Evolutionary conservation across 2,797 vertebrate species (phyloP).

Genomic region (Tinamus major): DNA sequence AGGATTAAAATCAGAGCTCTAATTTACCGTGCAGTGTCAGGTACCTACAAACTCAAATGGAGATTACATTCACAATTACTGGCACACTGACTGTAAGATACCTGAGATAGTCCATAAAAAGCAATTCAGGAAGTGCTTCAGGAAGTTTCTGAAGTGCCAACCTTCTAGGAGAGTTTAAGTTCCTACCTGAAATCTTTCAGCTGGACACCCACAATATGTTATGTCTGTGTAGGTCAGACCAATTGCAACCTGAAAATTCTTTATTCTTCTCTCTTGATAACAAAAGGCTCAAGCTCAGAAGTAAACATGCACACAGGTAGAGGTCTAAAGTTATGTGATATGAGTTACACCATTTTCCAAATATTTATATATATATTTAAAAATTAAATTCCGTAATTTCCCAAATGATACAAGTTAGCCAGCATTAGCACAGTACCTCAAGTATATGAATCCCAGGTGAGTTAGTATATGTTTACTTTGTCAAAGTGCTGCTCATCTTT

Average conservation of each 20-base stretch:
- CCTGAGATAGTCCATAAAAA: neutral
- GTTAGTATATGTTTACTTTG: neutral
- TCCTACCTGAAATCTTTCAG: neutral
- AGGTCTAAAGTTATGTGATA: neutral
- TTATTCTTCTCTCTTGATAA: neutral
- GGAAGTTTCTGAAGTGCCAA: neutral
- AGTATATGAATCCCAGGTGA: rapidly evolving
- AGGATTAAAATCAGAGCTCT: neutral
- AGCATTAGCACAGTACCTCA: neutral
- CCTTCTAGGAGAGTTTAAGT: rapidly evolving
- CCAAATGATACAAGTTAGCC: neutral
- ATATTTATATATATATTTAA: too few species aligned
- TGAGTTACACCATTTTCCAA: neutral
- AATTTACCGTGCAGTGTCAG: neutral
- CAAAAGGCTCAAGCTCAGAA: neutral
- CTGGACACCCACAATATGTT: neutral
- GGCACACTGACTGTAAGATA: neutral
- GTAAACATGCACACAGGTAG: neutral
- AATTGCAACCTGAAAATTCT: neutral
- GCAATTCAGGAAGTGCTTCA: neutral
- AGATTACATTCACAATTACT: neutral
- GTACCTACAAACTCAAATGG: neutral
- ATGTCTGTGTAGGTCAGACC: neutral
- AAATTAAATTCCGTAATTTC: neutral
- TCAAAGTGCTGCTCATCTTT: neutral